These are phyloP conservation scores for Dendrolimus kikuchii DNA, from an alignment of 1,140 invertebrate genomes.

Conservation along the genomic window DNA sequence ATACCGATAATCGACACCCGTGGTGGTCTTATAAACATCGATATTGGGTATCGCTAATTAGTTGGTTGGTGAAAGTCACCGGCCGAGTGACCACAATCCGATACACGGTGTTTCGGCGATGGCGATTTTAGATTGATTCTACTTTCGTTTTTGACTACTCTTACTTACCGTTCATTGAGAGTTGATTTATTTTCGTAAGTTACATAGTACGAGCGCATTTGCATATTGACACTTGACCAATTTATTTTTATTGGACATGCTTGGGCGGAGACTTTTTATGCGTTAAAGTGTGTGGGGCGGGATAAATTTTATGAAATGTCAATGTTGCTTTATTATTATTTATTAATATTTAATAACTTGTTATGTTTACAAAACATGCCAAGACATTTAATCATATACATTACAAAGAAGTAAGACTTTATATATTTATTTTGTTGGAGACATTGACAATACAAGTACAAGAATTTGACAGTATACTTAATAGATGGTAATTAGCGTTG, in stretches of 20 bases:
- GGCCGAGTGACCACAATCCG: conserved; percentile 63
- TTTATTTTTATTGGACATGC: conserved; percentile 4
- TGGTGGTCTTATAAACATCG: conserved; percentile 39
- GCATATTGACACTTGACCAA: conserved; percentile 8
- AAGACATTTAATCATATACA: too few relatives aligned
- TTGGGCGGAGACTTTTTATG: neutral
- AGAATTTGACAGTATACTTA: too few relatives aligned
- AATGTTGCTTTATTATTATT: neutral
- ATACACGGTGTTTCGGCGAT: conserved; percentile 49
- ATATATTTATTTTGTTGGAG: too few relatives aligned
- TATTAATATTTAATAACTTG: too few relatives aligned
- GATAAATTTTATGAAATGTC: neutral
- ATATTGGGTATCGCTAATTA: conserved; percentile 59
- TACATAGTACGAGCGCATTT: conserved; percentile 19
- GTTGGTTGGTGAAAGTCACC: conserved; percentile 53
- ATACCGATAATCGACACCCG: conserved; percentile 36
- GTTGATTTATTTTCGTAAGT: conserved; percentile 32
- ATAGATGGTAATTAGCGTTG: too few relatives aligned
- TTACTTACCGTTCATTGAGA: conserved; percentile 50
- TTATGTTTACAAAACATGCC: too few relatives aligned
- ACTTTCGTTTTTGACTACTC: conserved; percentile 69
- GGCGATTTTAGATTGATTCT: conserved; percentile 64
- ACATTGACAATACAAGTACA: too few relatives aligned
- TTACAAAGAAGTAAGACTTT: too few relatives aligned
- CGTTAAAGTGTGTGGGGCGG: neutral